phyloP scores from a whole-genome alignment of 2,888 invertebrate species.

The Dynastes grantii region DNA sequence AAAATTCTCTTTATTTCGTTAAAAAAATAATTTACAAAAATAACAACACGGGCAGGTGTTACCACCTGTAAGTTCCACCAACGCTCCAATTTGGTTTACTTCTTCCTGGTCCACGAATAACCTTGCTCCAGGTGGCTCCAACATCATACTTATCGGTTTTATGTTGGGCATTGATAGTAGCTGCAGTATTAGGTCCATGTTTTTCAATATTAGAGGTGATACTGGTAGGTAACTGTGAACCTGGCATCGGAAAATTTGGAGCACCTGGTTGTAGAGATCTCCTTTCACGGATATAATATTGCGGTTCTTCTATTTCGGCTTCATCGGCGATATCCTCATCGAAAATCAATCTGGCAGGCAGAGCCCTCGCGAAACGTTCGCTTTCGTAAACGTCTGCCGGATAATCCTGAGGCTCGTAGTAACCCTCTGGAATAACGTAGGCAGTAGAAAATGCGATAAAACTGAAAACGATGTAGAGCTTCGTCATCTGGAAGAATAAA shows the following conservation, averaged over 20 bases:
- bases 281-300: slow-evolving; percentile 8
- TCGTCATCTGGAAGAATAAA: slow-evolving; percentile 40
- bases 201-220: slow-evolving; percentile 14
- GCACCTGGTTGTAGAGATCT: slow-evolving; percentile 44
- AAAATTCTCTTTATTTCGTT: too few relatives aligned
- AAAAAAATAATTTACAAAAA: too few relatives aligned
- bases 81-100: slow-evolving; percentile 38
- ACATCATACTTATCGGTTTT: slow-evolving; percentile 44
- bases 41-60: not conserved
- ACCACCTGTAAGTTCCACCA: slow-evolving; percentile 38
- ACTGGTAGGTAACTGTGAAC: not conserved
- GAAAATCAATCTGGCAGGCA: not conserved
- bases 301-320: not conserved
- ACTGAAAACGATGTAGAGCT: slow-evolving; percentile 15
- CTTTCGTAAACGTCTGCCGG: not conserved
- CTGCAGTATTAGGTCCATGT: slow-evolving; percentile 27
- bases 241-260: slow-evolving; percentile 34
- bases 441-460: slow-evolving; percentile 27
- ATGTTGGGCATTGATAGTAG: slow-evolving; percentile 37
- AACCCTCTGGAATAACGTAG: slow-evolving; percentile 23
- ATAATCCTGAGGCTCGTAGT: slow-evolving; percentile 6
- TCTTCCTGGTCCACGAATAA: slow-evolving; percentile 33
- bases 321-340: not conserved
- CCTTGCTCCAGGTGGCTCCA: slow-evolving; percentile 38
- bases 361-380: not conserved